Evolutionary conservation across 2,797 vertebrate genomes (phyloP).

Genomic region (Ispidina picta): DNA sequence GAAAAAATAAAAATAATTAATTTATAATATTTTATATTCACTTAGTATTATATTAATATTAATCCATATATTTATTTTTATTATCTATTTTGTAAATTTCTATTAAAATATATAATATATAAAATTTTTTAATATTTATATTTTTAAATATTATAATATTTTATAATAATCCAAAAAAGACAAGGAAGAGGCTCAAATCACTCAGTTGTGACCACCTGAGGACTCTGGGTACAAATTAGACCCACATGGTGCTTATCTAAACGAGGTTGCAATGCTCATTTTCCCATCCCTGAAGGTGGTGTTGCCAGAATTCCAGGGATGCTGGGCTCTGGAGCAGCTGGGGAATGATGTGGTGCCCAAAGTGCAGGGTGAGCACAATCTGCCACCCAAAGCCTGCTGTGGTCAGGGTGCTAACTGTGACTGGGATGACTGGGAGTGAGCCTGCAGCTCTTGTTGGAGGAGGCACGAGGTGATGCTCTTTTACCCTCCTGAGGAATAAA

Average conservation of each 20-base stretch:
- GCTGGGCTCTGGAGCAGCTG: not conserved
- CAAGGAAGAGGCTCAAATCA: not conserved
- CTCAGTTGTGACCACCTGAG: slow-evolving; percentile 50
- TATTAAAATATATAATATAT: too few species aligned
- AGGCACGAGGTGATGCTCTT: not conserved
- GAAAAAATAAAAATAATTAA: too few species aligned
- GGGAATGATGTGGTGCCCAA: not conserved
- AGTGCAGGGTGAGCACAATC: not conserved
- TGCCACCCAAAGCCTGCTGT: too few species aligned
- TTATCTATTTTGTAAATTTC: too few species aligned
- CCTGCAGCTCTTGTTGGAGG: not conserved
- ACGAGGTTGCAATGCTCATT: slow-evolving; percentile 66
- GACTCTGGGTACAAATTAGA: slow-evolving; percentile 65
- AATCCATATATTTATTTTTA: too few species aligned
- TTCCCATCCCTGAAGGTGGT: not conserved
- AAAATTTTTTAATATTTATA: too few species aligned
- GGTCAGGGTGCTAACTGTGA: not conserved
- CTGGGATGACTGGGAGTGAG: slow-evolving; percentile 20
- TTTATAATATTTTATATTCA: too few species aligned
- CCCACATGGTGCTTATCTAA: slow-evolving; percentile 59
- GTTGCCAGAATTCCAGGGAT: not conserved
- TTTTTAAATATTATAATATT: too few species aligned
- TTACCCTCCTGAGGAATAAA: slow-evolving; percentile 2
- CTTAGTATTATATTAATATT: too few species aligned
- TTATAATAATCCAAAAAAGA: too few species aligned